Evolutionary conservation across 2,113 vertebrate genomes (phyloP), one percentile per base, ranked within the genome.

Genomic region (Sula dactylatra): DNA sequence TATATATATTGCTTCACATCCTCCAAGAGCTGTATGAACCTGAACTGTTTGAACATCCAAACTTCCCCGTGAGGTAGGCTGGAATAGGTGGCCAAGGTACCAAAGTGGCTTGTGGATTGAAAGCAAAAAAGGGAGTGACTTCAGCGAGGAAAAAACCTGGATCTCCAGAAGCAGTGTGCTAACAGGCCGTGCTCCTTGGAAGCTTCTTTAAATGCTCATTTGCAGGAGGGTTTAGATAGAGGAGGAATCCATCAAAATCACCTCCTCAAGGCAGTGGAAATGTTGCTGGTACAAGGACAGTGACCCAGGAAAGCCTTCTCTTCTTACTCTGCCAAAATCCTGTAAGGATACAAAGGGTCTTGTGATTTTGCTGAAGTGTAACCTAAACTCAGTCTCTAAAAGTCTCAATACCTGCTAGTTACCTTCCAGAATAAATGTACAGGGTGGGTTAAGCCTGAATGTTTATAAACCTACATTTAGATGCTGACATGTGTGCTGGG

Each of bases 101-200:
- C 87, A 50, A 90, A 85, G 93, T 69, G 87, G 87, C 81, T 96
- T 40, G 81, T 58, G 87, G 76, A 42, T 76, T 76, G 36, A 54
- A 94, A 96, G 96, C 78, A 58, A 85, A 86, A 73, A 91, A 94
- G 78, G 94, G 94, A 97, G 96, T 96, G 96, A 95, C 82, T 93
- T 94, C 66, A 94, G 94, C 3, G 0, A 93, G 74, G 93, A 56
- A 95, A 84, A 85, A 85, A 58, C 81, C 78, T 25, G 52, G 78
- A 94, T 96, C 87, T 97, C 82, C 87, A 80, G 62, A 90, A 96
- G 95, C 73, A 0, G 73, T 85, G 94, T 90, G 87, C 65, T 90
- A 69, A 70, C 87, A 94, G 56, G 70, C 76, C 2, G 32, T 90
- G 84, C 73, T 84, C 84, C 93, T 82, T 82, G 93, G 45, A 95